Percentiles rank a stretch among this genome's conserved stretches.
phyloP scores from a whole-genome alignment of 2,113 vertebrate species.

The Scytalopus superciliaris region DNA sequence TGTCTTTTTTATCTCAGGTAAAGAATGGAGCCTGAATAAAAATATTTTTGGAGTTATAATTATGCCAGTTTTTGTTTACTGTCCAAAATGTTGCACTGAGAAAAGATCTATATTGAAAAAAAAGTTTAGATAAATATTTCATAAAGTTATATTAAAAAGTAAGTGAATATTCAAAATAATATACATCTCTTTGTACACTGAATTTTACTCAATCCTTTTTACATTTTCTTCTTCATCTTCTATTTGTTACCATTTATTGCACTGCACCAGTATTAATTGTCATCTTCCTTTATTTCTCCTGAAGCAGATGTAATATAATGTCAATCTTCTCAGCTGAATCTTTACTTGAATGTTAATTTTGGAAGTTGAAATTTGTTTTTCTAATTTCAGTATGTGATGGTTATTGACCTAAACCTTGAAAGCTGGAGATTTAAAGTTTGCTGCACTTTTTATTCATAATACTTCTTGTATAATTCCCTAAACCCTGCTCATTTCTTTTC shows the following conservation, averaged over 20 bases:
- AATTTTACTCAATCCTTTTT: not conserved
- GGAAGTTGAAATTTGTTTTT: not conserved
- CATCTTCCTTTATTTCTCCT: not conserved
- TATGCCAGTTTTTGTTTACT: not conserved
- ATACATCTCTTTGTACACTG: not conserved
- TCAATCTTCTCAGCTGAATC: not conserved
- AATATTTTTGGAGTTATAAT: not conserved
- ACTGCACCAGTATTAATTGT: not conserved
- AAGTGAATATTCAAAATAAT: not conserved
- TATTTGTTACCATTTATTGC: not conserved
- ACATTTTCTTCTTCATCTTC: not conserved
- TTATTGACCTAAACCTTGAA: not conserved
- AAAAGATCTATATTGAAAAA: not conserved
- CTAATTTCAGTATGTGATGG: not conserved
- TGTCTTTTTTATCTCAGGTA: not conserved
- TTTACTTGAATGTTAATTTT: constrained; percentile 6
- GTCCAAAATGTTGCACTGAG: not conserved
- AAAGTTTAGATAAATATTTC: not conserved
- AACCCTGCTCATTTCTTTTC: not conserved
- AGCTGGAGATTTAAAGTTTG: not conserved
- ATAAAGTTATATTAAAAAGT: not conserved
- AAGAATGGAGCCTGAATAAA: not conserved
- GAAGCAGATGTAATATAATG: constrained; percentile 23
- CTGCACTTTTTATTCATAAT: not conserved
- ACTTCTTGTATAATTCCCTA: not conserved